Conservation (phyloP, 2,113 vertebrate genomes). For the Holacanthus passer region DNA sequence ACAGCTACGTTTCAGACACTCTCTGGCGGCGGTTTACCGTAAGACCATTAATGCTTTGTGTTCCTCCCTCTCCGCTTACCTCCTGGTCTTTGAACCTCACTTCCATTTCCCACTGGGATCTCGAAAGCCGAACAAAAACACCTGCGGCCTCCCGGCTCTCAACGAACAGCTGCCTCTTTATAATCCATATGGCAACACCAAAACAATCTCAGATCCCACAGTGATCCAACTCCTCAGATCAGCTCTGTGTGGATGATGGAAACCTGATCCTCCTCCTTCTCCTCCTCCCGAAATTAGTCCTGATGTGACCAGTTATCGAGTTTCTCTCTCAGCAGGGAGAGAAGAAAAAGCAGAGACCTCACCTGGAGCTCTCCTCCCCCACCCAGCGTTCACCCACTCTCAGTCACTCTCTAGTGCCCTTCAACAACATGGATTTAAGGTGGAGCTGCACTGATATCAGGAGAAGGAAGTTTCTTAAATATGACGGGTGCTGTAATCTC, state of each 20-base stretch:
- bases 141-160: slow-evolving; percentile 56
- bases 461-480: slow-evolving; percentile 30
- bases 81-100: slow-evolving; percentile 83
- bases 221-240: slow-evolving; percentile 31
- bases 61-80: slow-evolving; percentile 75
- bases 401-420: slow-evolving; percentile 50
- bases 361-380: slow-evolving; percentile 83
- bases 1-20: not conserved
- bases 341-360: slow-evolving; percentile 54
- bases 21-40: not conserved
- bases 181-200: slow-evolving; percentile 41
- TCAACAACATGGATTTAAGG: slow-evolving; percentile 65
- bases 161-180: slow-evolving; percentile 42
- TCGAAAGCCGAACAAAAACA: slow-evolving; percentile 63
- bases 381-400: slow-evolving; percentile 69
- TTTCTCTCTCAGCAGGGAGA: slow-evolving; percentile 41
- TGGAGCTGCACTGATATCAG: slow-evolving; percentile 41
- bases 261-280: slow-evolving; percentile 47
- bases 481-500: not conserved
- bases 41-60: slow-evolving; percentile 1
- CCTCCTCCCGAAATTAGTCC: slow-evolving; percentile 27
- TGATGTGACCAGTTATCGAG: slow-evolving; percentile 39
- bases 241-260: slow-evolving; percentile 15
- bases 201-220: slow-evolving; percentile 37
- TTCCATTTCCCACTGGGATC: slow-evolving; percentile 79